A percentile compares a stretch with the other conserved stretches of the same genome.
phyloP scores from a whole-genome alignment of 53 echinoderm and acorn worm genomes.

The Stichopus horrens region DNA sequence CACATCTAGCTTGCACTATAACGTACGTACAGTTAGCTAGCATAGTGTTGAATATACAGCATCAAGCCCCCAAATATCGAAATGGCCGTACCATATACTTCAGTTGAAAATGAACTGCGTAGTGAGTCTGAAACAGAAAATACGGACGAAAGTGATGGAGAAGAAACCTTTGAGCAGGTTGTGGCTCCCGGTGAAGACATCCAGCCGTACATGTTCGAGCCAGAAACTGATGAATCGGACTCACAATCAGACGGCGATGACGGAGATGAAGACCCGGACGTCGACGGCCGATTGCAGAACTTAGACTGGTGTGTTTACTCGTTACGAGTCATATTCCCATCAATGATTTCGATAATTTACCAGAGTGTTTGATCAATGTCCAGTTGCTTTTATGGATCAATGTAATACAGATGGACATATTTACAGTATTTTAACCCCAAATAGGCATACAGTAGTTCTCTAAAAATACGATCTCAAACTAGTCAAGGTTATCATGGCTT shows the following conservation, averaged over 20 bases:
- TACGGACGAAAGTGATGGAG: not conserved
- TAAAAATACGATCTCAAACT: no score
- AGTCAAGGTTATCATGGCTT: no score
- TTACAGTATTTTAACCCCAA: no score
- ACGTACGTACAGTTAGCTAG: no score
- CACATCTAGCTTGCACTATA: no score
- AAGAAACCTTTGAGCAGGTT: constrained; percentile 1
- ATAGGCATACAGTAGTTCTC: no score
- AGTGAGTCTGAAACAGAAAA: not conserved
- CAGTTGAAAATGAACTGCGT: not conserved
- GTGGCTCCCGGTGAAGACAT: not conserved
- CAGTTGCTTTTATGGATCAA: no score
- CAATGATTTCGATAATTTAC: not conserved
- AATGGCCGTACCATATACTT: not conserved
- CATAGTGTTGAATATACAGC: no score
- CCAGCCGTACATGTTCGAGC: not conserved
- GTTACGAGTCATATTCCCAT: not conserved
- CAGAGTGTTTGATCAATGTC: not conserved
- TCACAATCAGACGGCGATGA: not conserved
- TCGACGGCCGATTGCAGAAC: constrained; percentile 14
- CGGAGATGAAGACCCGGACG: not conserved
- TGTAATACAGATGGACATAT: no score
- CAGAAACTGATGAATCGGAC: not conserved
- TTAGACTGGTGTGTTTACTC: not conserved
- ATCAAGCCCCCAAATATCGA: not conserved